A percentile compares a stretch with the other conserved stretches of the same genome.
phyloP scores from a whole-genome alignment of 2,888 invertebrate species.

The Oligia latruncula region DNA sequence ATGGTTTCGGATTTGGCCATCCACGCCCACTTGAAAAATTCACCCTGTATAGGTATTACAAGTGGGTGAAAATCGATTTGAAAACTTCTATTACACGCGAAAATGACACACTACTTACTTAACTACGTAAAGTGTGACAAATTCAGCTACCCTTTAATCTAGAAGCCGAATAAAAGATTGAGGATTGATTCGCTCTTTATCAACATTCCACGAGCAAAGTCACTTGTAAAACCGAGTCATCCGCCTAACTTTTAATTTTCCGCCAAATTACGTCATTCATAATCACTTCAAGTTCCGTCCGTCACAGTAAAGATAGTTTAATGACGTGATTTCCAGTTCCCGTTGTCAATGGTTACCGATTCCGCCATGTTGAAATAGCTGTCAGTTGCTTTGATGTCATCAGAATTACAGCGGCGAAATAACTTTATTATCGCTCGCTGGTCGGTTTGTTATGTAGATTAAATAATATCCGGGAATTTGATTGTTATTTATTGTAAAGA shows the following conservation, averaged over 20 bases:
- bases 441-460: slow-evolving; percentile 59
- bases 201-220: slow-evolving; percentile 3
- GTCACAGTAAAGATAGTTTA: slow-evolving; percentile 65
- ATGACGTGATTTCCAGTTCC: slow-evolving; percentile 68
- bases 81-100: not conserved
- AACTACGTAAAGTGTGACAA: not conserved
- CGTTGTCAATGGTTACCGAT: slow-evolving; percentile 58
- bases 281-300: slow-evolving; percentile 58
- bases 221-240: slow-evolving; percentile 25
- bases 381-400: slow-evolving; percentile 61
- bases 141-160: not conserved
- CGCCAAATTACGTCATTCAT: slow-evolving; percentile 52
- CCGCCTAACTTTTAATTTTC: slow-evolving; percentile 22
- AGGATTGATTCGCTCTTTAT: not conserved
- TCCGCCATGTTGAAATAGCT: slow-evolving; percentile 65
- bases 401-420: slow-evolving; percentile 61
- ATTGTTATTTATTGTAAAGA: slow-evolving; percentile 37
- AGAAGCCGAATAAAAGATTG: not conserved
- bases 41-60: not conserved
- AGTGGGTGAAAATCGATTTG: not conserved
- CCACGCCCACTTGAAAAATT: too few relatives aligned
- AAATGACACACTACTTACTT: not conserved
- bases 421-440: slow-evolving; percentile 54
- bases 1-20: too few relatives aligned
- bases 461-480: slow-evolving; percentile 54